Percentiles rank a stretch among this genome's conserved stretches.
These are phyloP conservation scores for Drosophila bifasciata DNA, from an alignment of 1,140 invertebrate species.

Conservation along the genomic window DNA sequence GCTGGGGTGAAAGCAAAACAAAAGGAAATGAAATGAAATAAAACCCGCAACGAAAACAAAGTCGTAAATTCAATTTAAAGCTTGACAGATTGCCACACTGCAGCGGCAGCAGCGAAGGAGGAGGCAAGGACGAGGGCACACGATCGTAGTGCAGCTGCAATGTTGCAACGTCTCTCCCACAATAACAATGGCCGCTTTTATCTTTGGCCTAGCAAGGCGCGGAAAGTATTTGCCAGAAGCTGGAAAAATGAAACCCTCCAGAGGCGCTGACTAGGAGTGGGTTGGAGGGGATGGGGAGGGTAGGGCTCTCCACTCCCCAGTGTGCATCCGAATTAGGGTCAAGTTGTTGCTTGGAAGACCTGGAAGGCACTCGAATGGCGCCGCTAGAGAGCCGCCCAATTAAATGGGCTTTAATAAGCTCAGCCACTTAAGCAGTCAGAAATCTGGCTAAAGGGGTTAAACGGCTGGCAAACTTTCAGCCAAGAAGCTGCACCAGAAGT, in stretches of 20 bases:
- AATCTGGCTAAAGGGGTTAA: constrained; percentile 68
- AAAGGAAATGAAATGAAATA: constrained; percentile 69
- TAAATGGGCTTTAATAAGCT: constrained; percentile 78
- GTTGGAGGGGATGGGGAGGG: no score
- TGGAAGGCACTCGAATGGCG: constrained; percentile 46
- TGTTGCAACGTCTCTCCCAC: constrained; percentile 20
- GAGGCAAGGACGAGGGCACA: constrained; percentile 10
- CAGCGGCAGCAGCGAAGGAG: constrained; percentile 40
- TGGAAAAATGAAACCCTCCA: not conserved
- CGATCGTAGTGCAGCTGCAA: constrained; percentile 10
- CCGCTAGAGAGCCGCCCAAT: constrained; percentile 50
- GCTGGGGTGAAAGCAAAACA: constrained; percentile 39
- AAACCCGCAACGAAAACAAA: constrained; percentile 80
- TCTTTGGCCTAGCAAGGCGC: constrained; percentile 49
- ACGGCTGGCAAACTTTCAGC: constrained; percentile 51
- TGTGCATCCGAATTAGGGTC: constrained; percentile 66
- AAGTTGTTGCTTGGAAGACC: constrained; percentile 53
- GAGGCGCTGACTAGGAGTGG: not conserved
- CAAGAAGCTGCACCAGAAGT: constrained; percentile 7
- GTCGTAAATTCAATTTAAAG: constrained; percentile 83
- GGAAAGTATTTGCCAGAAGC: constrained; percentile 51
- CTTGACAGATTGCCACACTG: constrained; percentile 80
- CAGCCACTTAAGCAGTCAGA: constrained; percentile 69
- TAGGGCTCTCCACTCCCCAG: no score
- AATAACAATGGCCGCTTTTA: constrained; percentile 56